phyloP scores from a whole-genome alignment of 2,797 vertebrate species.

The Dendrocincla fuliginosa region DNA sequence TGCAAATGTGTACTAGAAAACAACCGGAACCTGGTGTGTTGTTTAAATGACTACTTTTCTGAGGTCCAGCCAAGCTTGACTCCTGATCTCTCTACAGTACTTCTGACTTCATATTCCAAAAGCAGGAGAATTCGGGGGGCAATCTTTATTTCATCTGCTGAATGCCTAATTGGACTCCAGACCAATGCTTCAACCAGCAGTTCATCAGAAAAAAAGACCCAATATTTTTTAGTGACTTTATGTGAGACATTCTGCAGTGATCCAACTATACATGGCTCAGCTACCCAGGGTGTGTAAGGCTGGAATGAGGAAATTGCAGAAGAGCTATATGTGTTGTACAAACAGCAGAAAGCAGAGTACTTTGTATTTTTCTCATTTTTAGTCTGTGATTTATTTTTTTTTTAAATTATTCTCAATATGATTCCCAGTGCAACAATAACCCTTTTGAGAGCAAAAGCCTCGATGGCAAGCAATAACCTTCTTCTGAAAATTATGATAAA shows the following conservation, averaged over 20 bases:
- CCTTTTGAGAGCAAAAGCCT: neutral
- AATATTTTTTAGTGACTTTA: neutral
- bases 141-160: neutral
- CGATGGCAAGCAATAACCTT: neutral
- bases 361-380: neutral
- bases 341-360: neutral
- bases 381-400: neutral
- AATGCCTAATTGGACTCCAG: neutral
- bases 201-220: neutral
- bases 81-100: neutral
- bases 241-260: neutral
- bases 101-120: neutral
- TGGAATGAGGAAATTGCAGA: neutral
- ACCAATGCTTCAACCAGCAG: neutral
- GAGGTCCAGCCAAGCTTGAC: neutral
- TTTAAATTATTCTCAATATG: neutral
- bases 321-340: neutral
- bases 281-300: neutral
- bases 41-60: neutral
- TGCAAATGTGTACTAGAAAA: neutral
- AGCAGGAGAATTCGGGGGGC: neutral
- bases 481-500: neutral
- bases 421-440: neutral
- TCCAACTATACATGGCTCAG: neutral
- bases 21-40: neutral